Evolutionary conservation across 1,140 invertebrate genomes (phyloP), one percentile per base, ranked within the genome.

Genomic region (Harlomillsia oculata): DNA sequence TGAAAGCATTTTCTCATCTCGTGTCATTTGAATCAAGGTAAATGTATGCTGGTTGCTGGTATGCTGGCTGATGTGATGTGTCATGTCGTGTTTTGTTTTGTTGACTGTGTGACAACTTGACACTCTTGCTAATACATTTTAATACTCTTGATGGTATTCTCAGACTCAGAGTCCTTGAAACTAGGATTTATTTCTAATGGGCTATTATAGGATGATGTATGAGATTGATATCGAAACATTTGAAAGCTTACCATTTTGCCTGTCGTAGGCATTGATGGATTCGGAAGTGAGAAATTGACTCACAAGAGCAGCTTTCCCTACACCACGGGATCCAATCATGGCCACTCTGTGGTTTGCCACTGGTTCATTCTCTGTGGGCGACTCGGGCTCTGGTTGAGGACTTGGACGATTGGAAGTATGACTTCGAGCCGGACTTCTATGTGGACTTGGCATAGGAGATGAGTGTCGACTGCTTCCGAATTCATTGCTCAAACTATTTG

Each of bases 271-370:
- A 68, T 92, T 93, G 67, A 93, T 92, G 68, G 88, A 91, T 67
- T 96, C 91, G 46, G 89, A 93, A 32, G 90, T 94, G 78, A 90
- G 87, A 69, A 95, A 95, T 74, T 96, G 91, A 60, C 85, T 85
- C 63, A 89, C 81, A 1, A 96, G 77, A 14, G 89, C 82, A 1
- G 90, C 87, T 72, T 94, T 95, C 18, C 91, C 91, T 6, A 94
- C 90, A 0, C 89, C 90, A 5, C 81, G 77, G 0, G 85, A 80
- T 0, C 91, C 91, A 5, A 94, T 71, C 72, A 95, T 82, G 8
- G 85, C 83, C 0, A 95, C 87, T 1, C 77, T 76, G 71, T 86
- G 86, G 30, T 72, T 74, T 20, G 67, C 63, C 18, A 80, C 76
- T 8, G 56, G 21, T 30, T 57, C 64, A 13, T 67, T 63, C 43